Conservation (phyloP, 2,797 vertebrate genomes). For the Rhabdophis nuchalis region DNA sequence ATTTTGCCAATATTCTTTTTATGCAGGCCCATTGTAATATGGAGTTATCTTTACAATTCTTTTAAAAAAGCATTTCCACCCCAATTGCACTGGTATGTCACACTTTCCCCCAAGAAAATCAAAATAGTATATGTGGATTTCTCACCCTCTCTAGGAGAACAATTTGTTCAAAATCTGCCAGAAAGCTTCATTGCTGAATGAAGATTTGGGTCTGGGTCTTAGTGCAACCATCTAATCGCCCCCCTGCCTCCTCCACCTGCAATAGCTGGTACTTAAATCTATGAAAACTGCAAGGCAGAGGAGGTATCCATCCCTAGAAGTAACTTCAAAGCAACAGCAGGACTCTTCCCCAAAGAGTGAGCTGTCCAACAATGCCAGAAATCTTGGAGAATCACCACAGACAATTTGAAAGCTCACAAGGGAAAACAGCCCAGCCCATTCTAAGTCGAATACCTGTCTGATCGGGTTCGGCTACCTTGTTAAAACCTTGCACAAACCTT, state of each 20-base stretch:
- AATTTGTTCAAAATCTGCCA: not conserved
- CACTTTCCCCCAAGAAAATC: not conserved
- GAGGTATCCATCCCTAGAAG: not conserved
- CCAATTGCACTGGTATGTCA: not conserved
- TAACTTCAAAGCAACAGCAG: not conserved
- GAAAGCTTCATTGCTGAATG: not conserved
- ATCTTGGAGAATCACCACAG: not conserved
- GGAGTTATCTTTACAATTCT: not conserved
- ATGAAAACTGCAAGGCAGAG: not conserved
- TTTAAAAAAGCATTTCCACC: not conserved
- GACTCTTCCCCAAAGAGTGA: not conserved
- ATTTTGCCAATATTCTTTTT: not conserved
- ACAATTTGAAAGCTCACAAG: not conserved
- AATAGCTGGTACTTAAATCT: not conserved
- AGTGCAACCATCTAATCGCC: not conserved
- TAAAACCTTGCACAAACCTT: no score
- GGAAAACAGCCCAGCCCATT: not conserved
- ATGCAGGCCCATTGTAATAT: not conserved
- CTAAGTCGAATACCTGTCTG: not conserved
- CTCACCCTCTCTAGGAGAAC: not conserved
- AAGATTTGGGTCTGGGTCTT: not conserved
- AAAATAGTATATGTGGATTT: not conserved
- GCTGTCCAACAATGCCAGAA: not conserved
- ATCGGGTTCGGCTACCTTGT: not conserved
- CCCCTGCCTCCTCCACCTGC: not conserved